A percentile compares a stretch with the other conserved stretches of the same genome.
Evolutionary conservation across 1,140 invertebrate species (phyloP).

Genomic region (Subanguina moxae): DNA sequence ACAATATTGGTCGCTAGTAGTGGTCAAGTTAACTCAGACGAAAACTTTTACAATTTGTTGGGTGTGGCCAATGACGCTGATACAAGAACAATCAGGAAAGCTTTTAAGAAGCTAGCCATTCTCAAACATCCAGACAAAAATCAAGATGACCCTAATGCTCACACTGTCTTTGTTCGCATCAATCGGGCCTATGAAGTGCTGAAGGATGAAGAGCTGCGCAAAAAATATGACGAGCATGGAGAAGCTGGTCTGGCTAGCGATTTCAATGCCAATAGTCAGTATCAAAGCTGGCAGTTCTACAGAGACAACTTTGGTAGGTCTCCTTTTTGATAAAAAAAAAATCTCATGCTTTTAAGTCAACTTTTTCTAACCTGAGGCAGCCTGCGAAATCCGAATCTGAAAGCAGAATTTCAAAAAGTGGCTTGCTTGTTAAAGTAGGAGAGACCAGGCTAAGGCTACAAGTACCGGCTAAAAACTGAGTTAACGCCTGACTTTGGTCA

Average conservation of each 20-base stretch:
- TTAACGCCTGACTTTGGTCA: too few species aligned
- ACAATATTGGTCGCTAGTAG: too few species aligned
- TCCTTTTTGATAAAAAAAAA: too few species aligned
- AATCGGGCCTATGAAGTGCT: slow-evolving; percentile 78
- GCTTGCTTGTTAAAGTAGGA: too few species aligned
- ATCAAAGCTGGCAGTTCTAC: slow-evolving; percentile 78
- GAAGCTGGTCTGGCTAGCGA: slow-evolving; percentile 69
- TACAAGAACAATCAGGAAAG: slow-evolving; percentile 72
- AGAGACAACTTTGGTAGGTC: slow-evolving; percentile 76
- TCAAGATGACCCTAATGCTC: slow-evolving; percentile 71
- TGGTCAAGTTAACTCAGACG: not conserved
- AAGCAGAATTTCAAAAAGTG: slow-evolving; percentile 2
- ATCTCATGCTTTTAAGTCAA: too few species aligned
- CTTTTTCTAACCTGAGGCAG: too few species aligned
- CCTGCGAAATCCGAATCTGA: too few species aligned
- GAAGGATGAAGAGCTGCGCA: slow-evolving; percentile 74
- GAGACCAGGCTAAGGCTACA: too few species aligned
- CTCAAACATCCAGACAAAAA: slow-evolving; percentile 81
- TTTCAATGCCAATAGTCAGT: slow-evolving; percentile 61
- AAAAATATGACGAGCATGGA: slow-evolving; percentile 75
- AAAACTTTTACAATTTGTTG: slow-evolving; percentile 69
- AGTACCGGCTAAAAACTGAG: too few species aligned
- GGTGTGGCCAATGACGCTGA: slow-evolving; percentile 70
- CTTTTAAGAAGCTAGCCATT: slow-evolving; percentile 76
- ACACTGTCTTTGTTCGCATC: slow-evolving; percentile 73